Evolutionary conservation across 2,113 vertebrate genomes (phyloP), one percentile per base, ranked within the genome.

Genomic region (Oenanthe oenanthe): DNA sequence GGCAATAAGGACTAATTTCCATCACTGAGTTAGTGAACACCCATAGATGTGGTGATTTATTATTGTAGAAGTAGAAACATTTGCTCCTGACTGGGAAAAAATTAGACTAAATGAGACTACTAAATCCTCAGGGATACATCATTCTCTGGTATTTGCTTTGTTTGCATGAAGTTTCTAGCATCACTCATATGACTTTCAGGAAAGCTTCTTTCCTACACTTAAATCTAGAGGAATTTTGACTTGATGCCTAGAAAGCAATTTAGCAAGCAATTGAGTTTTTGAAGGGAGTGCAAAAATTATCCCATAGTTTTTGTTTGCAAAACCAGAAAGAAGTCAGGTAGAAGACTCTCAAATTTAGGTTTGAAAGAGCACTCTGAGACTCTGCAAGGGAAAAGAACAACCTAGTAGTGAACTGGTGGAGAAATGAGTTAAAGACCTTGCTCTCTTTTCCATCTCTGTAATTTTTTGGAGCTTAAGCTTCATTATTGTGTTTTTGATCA

Each of bases 211-310:
- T 95, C 85, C 87, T 85, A 74, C 68, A 83, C 25, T 54, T 96
- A 96, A 71, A 94, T 86, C 54, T 89, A 94, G 97, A 94, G 73
- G 57, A 94, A 72, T 85, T 96, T 96, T 97, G 90, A 96, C 90
- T 94, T 91, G 45, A 65, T 96, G 89, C 93, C 89, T 96, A 96
- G 78, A 95, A 95, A 96, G 80, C 71, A 97, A 96, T 97, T 96
- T 96, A 97, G 71, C 57, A 85, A 91, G 61, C 40, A 89, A 92
- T 95, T 95, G 95, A 62, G 32, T 72, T 94, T 97, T 87, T 96
- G 54, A 97, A 95, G 38, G 42, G 72, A 94, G 15, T 70, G 77
- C 53, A 94, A 92, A 95, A 88, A 48, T 70, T 96, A 43, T 94
- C 45, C 77, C 20, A 67, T 18, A 38, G 65, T 36, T 95, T 97